phyloP scores from a whole-genome alignment of 2,797 vertebrate genomes.

The Brachyrhaphis roseni region DNA sequence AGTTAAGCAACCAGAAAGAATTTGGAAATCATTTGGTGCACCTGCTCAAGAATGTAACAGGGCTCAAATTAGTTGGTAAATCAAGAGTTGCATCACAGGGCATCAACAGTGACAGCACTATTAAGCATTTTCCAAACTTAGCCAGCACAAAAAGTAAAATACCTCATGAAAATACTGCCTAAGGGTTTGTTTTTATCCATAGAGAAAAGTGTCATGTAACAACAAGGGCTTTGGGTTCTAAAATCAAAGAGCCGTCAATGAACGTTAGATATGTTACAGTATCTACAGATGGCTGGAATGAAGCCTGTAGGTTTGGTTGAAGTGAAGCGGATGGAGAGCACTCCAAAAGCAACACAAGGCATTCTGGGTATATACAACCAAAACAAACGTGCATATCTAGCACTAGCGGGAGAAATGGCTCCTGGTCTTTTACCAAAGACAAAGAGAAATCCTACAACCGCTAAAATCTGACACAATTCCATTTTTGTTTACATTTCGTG shows the following conservation, averaged over 20 bases:
- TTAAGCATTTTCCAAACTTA: not conserved
- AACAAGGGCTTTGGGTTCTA: not conserved
- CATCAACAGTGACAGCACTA: not conserved
- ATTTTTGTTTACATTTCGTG: too few species aligned
- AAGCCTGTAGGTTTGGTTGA: too few species aligned
- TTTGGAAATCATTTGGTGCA: not conserved
- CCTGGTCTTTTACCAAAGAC: too few species aligned
- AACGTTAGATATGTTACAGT: too few species aligned
- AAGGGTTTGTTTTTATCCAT: not conserved
- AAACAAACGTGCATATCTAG: too few species aligned
- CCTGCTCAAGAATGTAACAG: not conserved
- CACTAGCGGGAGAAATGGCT: too few species aligned
- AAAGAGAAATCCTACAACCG: too few species aligned
- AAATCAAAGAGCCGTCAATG: too few species aligned
- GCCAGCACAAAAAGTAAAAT: not conserved
- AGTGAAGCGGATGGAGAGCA: too few species aligned
- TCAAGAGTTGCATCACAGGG: not conserved
- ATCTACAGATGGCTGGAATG: not conserved
- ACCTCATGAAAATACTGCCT: not conserved
- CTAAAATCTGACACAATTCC: too few species aligned
- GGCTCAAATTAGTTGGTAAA: not conserved
- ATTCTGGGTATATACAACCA: too few species aligned
- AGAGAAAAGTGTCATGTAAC: not conserved
- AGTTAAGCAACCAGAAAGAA: not conserved
- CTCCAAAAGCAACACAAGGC: too few species aligned